phyloP scores from a whole-genome alignment of 2,113 vertebrate species.

The Motacilla alba region DNA sequence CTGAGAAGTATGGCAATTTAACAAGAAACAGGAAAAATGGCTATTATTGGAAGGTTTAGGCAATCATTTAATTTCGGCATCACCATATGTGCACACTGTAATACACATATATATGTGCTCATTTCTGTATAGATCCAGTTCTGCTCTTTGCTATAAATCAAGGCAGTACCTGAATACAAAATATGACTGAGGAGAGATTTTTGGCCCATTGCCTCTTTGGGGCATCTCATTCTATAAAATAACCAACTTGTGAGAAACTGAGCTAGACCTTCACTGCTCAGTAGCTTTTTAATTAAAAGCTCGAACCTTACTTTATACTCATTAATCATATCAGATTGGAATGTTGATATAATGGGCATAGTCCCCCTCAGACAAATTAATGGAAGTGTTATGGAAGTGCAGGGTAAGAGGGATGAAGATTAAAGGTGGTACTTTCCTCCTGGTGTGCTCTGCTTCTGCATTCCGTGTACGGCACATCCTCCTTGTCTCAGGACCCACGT shows the following conservation, averaged over 20 bases:
- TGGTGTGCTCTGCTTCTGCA: not conserved
- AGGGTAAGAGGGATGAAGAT: not conserved
- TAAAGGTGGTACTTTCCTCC: not conserved
- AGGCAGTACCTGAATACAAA: not conserved
- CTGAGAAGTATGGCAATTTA: not conserved
- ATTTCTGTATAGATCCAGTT: not conserved
- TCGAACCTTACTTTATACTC: conserved; percentile 15
- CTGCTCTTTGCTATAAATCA: not conserved
- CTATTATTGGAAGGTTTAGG: not conserved
- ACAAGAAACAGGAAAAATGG: not conserved
- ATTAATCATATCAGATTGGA: conserved; percentile 45
- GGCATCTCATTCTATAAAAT: conserved; percentile 18
- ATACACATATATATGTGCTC: not conserved
- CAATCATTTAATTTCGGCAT: not conserved
- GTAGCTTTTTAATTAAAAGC: conserved; percentile 58
- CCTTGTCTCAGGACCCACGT: not conserved
- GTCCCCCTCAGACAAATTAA: not conserved
- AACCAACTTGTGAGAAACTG: conserved; percentile 39
- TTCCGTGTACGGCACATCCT: rapidly evolving
- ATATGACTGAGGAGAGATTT: not conserved
- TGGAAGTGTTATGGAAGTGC: not conserved
- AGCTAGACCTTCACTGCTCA: conserved; percentile 16
- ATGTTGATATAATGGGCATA: not conserved
- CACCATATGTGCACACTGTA: not conserved
- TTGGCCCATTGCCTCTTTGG: not conserved